Base-by-base conservation (phyloP, 2,888 invertebrate species). In the Girardia tigrina region DNA sequence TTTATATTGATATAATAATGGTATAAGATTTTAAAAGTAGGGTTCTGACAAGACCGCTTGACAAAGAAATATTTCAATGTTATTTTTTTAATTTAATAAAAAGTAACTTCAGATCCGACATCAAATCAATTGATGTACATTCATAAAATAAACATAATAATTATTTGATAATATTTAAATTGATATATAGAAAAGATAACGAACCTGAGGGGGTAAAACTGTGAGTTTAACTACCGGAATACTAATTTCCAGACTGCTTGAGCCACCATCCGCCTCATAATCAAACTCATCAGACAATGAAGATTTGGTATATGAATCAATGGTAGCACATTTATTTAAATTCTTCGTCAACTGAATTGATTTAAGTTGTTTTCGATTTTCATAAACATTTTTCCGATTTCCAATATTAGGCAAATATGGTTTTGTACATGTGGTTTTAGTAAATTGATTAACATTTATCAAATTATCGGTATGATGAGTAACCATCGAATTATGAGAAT, bases 311-410 rank as follows among this genome's bases (percentile, higher is more conserved):
- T 56, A 56, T 4, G 56, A 56, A n/a, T 56, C 56, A 12, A 56
- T 4, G n/a, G 56, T 56, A 56, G 56, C 56, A 56, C 56, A 56
- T 56, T 56, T 56, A 16, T 56, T 56, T 16, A 56, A n/a, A n/a
- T 56, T 56, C 23, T 56, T 56, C n/a, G 56, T 12, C 23, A 56
- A 56, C 23, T 56, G 56, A 56, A 56, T 56, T 4, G 56, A 56
- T 56, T 56, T 56, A 6, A 56, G 23, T 23, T 56, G 56, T 16
- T 56, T 56, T 20, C n/a, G 20, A 56, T 56, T 56, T 12, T 56
- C 56, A 4, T 12, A 12, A 12, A 20, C 56, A 20, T 6, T 4
- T 16, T 56, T 56, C 4, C 56, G 4, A 56, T 4, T 56, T 56
- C 56, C 56, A 56, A 4, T 56, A 20, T 23, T 56, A 4, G 56